A percentile compares a stretch with the other conserved stretches of the same genome.
phyloP scores from a whole-genome alignment of 1,140 invertebrate genomes.

The Schlechtendalia chinensis region DNA sequence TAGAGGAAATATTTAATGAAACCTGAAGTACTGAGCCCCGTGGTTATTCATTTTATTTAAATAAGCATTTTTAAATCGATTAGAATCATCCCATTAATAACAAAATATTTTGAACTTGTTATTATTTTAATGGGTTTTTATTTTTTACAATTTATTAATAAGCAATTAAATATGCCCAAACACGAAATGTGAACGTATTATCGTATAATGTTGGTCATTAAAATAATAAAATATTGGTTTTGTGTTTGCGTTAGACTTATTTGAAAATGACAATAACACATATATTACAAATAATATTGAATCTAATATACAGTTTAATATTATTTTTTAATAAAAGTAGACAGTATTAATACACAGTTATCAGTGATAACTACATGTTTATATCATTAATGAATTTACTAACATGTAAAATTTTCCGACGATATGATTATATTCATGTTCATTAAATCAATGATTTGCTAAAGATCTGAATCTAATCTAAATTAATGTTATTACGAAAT shows the following conservation, averaged over 20 bases:
- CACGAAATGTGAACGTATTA: not conserved
- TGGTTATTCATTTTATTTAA: no score
- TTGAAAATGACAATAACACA: no score
- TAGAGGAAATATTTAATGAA: no score
- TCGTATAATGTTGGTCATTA: not conserved
- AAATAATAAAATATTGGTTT: no score
- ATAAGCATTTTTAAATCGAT: no score
- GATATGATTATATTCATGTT: not conserved
- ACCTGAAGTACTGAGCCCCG: no score
- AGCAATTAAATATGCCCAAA: not conserved
- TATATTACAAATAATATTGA: no score
- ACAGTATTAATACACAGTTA: no score
- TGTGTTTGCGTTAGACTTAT: no score
- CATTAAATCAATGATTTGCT: constrained; percentile 14
- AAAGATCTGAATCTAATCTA: constrained; percentile 25
- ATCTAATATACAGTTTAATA: no score
- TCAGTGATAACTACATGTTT: no score
- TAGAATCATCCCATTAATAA: not conserved
- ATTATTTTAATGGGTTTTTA: not conserved
- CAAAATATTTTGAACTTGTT: not conserved
- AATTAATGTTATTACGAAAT: constrained; percentile 35
- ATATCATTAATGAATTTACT: constrained; percentile 3
- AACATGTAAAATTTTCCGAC: not conserved
- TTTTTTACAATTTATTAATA: not conserved
- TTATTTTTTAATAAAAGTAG: no score